Conservation (phyloP, 2,797 vertebrate genomes). For the Gila robusta region DNA sequence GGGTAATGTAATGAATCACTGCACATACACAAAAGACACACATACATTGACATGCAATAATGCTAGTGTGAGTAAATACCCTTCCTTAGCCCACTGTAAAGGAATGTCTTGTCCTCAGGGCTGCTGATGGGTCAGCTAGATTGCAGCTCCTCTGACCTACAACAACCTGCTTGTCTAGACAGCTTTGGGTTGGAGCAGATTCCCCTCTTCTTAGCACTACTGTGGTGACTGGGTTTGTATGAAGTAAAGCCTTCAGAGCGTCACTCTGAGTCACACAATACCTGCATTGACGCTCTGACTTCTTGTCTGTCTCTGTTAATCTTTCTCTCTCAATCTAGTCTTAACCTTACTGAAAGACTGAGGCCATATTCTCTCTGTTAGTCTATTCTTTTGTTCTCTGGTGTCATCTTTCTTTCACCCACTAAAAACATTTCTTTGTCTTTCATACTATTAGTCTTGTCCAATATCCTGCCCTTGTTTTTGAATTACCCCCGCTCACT, state of each 20-base stretch:
- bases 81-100: constrained; percentile 37
- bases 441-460: background rate
- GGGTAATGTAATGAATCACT: constrained; percentile 25
- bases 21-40: constrained; percentile 23
- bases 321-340: constrained; percentile 30
- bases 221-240: constrained; percentile 31
- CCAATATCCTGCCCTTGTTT: background rate
- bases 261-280: constrained; percentile 47
- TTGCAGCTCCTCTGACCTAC: constrained; percentile 56
- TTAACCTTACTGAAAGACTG: constrained; percentile 1
- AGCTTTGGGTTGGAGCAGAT: constrained; percentile 25
- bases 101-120: constrained; percentile 32
- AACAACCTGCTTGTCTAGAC: constrained; percentile 61
- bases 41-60: constrained; percentile 38
- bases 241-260: constrained; percentile 33
- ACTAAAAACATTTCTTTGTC: constrained; percentile 21
- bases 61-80: constrained; percentile 33
- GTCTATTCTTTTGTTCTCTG: constrained; percentile 9
- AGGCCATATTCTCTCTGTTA: background rate
- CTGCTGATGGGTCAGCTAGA: constrained; percentile 55
- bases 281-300: constrained; percentile 32
- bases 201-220: constrained; percentile 15
- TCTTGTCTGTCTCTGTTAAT: constrained; percentile 38
- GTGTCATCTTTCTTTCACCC: constrained; percentile 21
- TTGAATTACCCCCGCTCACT: background rate